Conservation (phyloP, 2,113 vertebrate genomes). For the Sterna hirundo region DNA sequence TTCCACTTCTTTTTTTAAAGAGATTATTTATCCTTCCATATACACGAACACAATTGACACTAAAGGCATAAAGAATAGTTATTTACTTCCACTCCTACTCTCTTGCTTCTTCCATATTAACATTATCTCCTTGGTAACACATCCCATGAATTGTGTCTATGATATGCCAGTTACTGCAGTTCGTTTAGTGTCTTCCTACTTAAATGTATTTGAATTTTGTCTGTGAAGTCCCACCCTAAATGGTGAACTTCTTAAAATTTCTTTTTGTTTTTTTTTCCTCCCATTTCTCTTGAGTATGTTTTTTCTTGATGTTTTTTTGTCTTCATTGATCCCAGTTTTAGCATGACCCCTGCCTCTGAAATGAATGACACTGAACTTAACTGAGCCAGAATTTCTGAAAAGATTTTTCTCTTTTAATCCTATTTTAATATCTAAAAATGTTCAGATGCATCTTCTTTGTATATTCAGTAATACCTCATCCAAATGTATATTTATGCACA, state of each 20-base stretch:
- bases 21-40: constrained; percentile 52
- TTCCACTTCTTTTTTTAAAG: not conserved
- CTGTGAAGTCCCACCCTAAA: not conserved
- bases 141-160: constrained; percentile 1
- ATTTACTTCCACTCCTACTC: constrained; percentile 44
- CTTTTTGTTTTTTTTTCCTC: not conserved
- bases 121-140: constrained; percentile 62
- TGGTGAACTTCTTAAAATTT: not conserved
- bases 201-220: not conserved
- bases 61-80: constrained; percentile 34
- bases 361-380: not conserved
- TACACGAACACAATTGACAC: not conserved
- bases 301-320: not conserved
- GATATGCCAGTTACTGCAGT: not conserved
- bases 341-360: not conserved
- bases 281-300: not conserved
- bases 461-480: not conserved
- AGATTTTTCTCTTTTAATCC: not conserved
- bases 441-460: not conserved
- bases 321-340: not conserved
- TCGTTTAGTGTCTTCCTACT: not conserved
- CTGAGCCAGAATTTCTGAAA: not conserved
- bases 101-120: constrained; percentile 30
- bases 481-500: not conserved
- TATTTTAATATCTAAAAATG: not conserved